These are phyloP conservation scores for Neolamprologus devosi DNA, from an alignment of 2,113 vertebrate species.

Conservation along the genomic window DNA sequence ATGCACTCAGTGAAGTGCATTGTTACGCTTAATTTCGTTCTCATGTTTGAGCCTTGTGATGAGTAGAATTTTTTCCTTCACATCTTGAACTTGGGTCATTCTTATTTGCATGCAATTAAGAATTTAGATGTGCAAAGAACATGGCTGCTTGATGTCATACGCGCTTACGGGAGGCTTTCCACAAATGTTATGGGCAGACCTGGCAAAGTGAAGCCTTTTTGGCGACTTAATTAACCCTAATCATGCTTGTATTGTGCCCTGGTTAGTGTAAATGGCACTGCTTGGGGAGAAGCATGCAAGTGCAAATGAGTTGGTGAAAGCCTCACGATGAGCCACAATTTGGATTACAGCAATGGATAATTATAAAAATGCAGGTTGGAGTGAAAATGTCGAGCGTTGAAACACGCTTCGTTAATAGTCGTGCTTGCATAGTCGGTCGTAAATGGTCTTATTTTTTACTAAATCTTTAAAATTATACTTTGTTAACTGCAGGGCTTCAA, in stretches of 20 bases:
- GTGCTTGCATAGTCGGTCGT: background rate
- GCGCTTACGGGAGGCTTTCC: background rate
- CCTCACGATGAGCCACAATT: background rate
- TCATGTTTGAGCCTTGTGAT: background rate
- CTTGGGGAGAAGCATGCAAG: background rate
- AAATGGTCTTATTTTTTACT: background rate
- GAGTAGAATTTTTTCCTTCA: background rate
- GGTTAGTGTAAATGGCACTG: conserved; percentile 1
- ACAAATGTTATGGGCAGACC: background rate
- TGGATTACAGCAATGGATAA: background rate
- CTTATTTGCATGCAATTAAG: conserved; percentile 52
- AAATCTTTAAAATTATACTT: background rate
- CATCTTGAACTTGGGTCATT: conserved; percentile 36
- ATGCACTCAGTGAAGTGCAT: background rate
- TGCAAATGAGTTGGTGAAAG: conserved; percentile 7
- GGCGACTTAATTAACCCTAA: conserved; percentile 36
- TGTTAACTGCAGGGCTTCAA: background rate
- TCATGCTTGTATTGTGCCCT: conserved; percentile 9
- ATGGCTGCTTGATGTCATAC: background rate
- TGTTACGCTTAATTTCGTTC: background rate
- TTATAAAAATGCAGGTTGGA: background rate
- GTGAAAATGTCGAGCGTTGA: background rate
- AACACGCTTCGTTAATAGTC: background rate
- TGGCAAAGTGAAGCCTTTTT: background rate
- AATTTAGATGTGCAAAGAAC: background rate